These are phyloP conservation scores for Drosophila leonis DNA, from an alignment of 2,888 invertebrate species.

Conservation along the genomic window DNA sequence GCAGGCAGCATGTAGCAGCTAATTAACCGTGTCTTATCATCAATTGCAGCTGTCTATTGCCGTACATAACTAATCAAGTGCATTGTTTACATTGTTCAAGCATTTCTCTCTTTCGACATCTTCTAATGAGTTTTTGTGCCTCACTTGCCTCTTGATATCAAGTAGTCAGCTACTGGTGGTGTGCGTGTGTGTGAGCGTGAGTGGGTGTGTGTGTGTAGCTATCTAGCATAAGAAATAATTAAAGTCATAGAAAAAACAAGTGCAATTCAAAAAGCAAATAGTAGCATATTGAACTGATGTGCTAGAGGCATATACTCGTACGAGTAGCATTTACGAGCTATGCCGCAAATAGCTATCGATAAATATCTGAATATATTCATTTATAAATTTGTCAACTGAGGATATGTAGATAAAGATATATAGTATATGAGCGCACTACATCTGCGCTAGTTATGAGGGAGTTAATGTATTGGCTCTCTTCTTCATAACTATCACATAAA, in stretches of 20 bases:
- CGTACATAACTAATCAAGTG: slow-evolving; percentile 71
- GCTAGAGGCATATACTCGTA: too few species aligned
- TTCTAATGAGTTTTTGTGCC: slow-evolving; percentile 63
- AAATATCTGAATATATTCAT: background rate
- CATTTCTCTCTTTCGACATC: slow-evolving; percentile 53
- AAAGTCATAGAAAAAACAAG: slow-evolving; percentile 4
- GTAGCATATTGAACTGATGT: background rate
- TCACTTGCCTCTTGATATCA: slow-evolving; percentile 16
- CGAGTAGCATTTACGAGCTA: background rate
- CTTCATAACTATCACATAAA: too few species aligned
- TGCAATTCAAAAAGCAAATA: background rate
- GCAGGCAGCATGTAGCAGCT: slow-evolving; percentile 58
- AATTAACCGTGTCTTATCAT: slow-evolving; percentile 73
- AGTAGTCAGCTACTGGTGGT: slow-evolving; percentile 31
- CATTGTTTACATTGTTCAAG: slow-evolving; percentile 63
- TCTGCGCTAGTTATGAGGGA: too few species aligned
- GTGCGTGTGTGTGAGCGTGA: background rate
- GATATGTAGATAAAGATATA: background rate
- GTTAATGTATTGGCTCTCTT: too few species aligned
- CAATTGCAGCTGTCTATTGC: slow-evolving; percentile 59
- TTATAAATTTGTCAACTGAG: background rate
- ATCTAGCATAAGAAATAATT: background rate
- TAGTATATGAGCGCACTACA: too few species aligned
- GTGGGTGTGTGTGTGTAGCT: background rate
- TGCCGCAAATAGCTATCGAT: background rate